Conservation (phyloP, 2,888 invertebrate species). For the Agrochola circellaris region DNA sequence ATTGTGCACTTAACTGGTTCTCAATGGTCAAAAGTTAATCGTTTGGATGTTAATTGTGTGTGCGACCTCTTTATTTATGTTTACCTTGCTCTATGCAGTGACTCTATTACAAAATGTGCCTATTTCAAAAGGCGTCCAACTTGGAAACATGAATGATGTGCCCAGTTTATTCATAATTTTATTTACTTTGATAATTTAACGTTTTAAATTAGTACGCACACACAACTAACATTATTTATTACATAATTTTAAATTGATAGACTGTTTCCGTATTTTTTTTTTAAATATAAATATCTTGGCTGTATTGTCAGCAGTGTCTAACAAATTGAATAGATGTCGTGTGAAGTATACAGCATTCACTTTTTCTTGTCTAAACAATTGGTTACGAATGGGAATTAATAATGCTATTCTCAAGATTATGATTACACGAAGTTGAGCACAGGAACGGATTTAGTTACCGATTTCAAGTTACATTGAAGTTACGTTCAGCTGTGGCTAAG, state of each 20-base stretch:
- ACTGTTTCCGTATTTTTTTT: constrained; percentile 62
- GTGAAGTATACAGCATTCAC: constrained; percentile 70
- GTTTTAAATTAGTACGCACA: constrained; percentile 6
- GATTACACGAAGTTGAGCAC: constrained; percentile 53
- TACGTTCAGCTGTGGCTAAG: not conserved
- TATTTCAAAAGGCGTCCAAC: constrained; percentile 58
- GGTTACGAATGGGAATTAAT: constrained; percentile 66
- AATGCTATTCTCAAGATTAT: constrained; percentile 66
- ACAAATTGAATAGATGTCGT: constrained; percentile 69
- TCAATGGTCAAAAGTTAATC: constrained; percentile 50
- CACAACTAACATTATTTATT: constrained; percentile 24
- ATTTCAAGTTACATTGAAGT: constrained; percentile 23
- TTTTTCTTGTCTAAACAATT: constrained; percentile 73
- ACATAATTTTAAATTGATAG: constrained; percentile 37
- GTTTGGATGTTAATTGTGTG: constrained; percentile 58
- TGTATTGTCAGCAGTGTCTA: constrained; percentile 58
- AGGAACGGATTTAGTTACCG: constrained; percentile 46
- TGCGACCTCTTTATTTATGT: constrained; percentile 58
- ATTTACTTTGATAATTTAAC: not conserved
- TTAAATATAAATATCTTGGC: constrained; percentile 57
- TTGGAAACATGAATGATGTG: constrained; percentile 29
- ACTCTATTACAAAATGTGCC: constrained; percentile 61
- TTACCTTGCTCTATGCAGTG: constrained; percentile 62
- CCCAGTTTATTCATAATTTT: constrained; percentile 5
- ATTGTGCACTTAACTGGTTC: constrained; percentile 53